Percentiles rank a stretch among this genome's conserved stretches.
Evolutionary conservation across 2,113 vertebrate genomes (phyloP).

Genomic region (Leuciscus idus): DNA sequence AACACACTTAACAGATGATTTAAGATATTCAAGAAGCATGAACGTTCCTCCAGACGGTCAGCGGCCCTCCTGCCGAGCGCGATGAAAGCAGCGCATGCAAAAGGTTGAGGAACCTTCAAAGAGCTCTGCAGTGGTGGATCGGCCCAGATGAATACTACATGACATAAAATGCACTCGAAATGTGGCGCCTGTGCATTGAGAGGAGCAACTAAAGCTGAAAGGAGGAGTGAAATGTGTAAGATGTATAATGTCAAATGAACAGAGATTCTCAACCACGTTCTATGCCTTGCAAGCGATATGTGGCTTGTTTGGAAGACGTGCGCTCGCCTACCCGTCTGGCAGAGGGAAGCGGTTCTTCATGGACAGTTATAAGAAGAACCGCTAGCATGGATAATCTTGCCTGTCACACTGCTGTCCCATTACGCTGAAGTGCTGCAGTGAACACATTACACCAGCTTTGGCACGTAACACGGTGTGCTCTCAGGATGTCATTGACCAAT

Average conservation of each 20-base stretch:
- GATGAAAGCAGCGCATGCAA: conserved; percentile 47
- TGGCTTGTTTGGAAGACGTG: conserved; percentile 15
- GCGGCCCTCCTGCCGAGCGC: conserved; percentile 47
- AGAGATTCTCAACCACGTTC: not conserved
- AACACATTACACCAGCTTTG: conserved; percentile 42
- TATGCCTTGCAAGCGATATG: not conserved
- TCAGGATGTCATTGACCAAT: conserved; percentile 38
- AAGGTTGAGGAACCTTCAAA: conserved; percentile 55
- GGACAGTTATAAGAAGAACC: conserved; percentile 41
- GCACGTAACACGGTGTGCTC: conserved; percentile 42
- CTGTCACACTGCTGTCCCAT: conserved; percentile 33
- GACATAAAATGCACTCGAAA: conserved; percentile 52
- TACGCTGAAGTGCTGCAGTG: conserved; percentile 28
- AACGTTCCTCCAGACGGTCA: conserved; percentile 51
- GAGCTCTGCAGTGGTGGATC: conserved; percentile 46
- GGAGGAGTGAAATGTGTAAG: conserved; percentile 23
- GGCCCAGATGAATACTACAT: conserved; percentile 54
- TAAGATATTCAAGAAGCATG: conserved; percentile 53
- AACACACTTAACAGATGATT: conserved; percentile 62
- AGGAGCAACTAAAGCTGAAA: conserved; percentile 45
- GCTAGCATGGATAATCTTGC: conserved; percentile 37
- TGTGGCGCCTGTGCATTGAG: conserved; percentile 33
- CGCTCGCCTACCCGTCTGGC: not conserved
- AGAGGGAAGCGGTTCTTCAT: conserved; percentile 17
- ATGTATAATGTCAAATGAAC: not conserved